These are phyloP conservation scores for Epinephelus moara DNA, from an alignment of 2,113 vertebrate genomes.

Conservation along the genomic window DNA sequence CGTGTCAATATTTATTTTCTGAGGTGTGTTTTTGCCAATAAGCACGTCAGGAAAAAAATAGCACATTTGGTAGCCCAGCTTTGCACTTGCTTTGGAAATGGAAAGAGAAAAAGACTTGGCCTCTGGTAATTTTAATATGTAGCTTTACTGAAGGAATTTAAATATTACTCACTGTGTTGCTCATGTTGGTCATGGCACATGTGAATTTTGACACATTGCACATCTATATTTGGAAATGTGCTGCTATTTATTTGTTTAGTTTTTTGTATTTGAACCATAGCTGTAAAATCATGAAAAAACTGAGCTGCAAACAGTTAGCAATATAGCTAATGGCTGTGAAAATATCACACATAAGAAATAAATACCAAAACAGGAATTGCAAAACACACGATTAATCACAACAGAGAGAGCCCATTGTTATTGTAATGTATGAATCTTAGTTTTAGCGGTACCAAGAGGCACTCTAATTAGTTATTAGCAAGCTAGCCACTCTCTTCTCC, in stretches of 20 bases:
- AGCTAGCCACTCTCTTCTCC: background rate
- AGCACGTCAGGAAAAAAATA: background rate
- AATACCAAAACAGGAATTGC: background rate
- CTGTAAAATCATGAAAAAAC: background rate
- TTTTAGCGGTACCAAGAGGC: background rate
- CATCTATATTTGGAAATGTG: background rate
- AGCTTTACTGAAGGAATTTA: background rate
- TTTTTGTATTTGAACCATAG: no score
- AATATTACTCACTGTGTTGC: background rate
- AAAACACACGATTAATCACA: constrained; percentile 12
- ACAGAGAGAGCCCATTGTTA: background rate
- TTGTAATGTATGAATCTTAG: background rate
- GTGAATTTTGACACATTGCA: background rate
- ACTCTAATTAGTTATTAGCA: background rate
- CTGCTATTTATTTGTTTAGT: background rate
- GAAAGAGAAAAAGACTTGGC: constrained; percentile 3
- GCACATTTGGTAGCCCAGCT: background rate
- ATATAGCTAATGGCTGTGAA: background rate
- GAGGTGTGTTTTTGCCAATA: background rate
- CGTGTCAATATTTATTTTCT: background rate
- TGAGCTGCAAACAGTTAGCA: background rate
- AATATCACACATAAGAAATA: background rate
- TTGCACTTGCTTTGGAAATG: background rate
- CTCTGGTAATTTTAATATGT: background rate
- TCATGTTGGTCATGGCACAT: background rate